phyloP scores from a whole-genome alignment of 2,888 invertebrate species.

The Ormia ochracea region DNA sequence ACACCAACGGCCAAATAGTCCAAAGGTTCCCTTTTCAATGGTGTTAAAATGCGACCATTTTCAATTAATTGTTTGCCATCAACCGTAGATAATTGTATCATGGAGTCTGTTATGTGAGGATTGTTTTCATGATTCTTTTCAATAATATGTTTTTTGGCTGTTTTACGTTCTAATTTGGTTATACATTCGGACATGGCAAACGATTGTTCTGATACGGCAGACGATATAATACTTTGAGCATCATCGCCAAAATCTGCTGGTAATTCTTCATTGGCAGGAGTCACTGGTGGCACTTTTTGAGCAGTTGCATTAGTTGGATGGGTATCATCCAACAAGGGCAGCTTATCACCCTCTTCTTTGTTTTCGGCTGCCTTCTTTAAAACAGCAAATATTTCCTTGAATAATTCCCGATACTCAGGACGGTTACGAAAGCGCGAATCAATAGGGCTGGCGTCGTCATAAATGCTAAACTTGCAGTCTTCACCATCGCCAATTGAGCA shows the following conservation, averaged over 20 bases:
- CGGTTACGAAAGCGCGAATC: constrained; percentile 89
- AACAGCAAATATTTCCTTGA: constrained; percentile 89
- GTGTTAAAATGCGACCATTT: constrained; percentile 79
- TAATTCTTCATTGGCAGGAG: constrained; percentile 82
- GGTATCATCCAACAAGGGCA: constrained; percentile 84
- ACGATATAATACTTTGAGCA: constrained; percentile 85
- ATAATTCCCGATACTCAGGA: constrained; percentile 87
- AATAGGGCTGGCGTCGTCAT: constrained; percentile 87
- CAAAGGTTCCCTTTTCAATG: constrained; percentile 84
- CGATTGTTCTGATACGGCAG: constrained; percentile 85
- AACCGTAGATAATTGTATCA: constrained; percentile 61
- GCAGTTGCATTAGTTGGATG: constrained; percentile 69
- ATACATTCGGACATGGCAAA: constrained; percentile 83
- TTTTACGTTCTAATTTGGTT: constrained; percentile 79
- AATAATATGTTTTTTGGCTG: constrained; percentile 74
- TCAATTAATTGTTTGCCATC: constrained; percentile 69
- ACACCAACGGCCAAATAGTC: constrained; percentile 84
- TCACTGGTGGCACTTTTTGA: constrained; percentile 82
- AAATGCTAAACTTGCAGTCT: constrained; percentile 90
- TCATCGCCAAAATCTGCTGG: constrained; percentile 80
- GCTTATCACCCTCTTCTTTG: constrained; percentile 87
- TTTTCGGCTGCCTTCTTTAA: constrained; percentile 89
- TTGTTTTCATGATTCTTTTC: constrained; percentile 76
- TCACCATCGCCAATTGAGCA: constrained; percentile 91
- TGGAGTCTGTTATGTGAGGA: constrained; percentile 66